A percentile compares a stretch with the other conserved stretches of the same genome.
Conservation (phyloP, 2,113 vertebrate genomes). For the Anolis sagrei region DNA sequence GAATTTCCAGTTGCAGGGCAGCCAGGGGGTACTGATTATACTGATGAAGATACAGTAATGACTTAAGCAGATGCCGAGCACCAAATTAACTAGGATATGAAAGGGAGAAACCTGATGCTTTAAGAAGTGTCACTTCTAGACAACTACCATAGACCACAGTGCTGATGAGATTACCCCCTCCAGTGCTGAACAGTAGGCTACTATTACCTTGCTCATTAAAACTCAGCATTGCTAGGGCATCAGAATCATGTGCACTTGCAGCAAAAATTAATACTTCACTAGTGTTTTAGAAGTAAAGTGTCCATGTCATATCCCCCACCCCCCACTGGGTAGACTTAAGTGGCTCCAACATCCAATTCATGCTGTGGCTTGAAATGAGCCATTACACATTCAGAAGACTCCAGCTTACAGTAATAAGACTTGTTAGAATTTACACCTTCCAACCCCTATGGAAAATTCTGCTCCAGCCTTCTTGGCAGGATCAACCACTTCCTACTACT, state of each 20-base stretch:
- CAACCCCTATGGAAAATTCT: background rate
- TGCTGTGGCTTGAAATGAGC: rapidly evolving
- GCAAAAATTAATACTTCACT: constrained; percentile 5
- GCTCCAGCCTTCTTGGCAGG: background rate
- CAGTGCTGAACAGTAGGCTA: constrained; percentile 12
- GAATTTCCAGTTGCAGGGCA: constrained; percentile 65
- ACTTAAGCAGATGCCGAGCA: constrained; percentile 67
- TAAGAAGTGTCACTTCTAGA: constrained; percentile 53
- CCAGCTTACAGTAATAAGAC: background rate
- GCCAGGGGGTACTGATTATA: constrained; percentile 69
- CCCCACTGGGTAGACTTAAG: background rate
- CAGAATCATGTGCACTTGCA: background rate
- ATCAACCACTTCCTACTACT: no score
- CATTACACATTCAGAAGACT: background rate
- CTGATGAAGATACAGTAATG: constrained; percentile 68
- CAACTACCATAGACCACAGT: constrained; percentile 52
- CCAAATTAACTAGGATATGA: constrained; percentile 59
- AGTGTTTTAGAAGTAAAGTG: background rate
- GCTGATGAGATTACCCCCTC: constrained; percentile 58
- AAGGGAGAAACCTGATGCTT: constrained; percentile 59
- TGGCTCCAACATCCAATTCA: background rate
- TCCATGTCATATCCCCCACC: background rate
- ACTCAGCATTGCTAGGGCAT: constrained; percentile 4
- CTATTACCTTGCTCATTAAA: constrained; percentile 23
- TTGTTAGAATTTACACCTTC: background rate